These are phyloP conservation scores for Scotopteryx bipunctaria DNA, from an alignment of 2,888 invertebrate species.

Conservation along the genomic window DNA sequence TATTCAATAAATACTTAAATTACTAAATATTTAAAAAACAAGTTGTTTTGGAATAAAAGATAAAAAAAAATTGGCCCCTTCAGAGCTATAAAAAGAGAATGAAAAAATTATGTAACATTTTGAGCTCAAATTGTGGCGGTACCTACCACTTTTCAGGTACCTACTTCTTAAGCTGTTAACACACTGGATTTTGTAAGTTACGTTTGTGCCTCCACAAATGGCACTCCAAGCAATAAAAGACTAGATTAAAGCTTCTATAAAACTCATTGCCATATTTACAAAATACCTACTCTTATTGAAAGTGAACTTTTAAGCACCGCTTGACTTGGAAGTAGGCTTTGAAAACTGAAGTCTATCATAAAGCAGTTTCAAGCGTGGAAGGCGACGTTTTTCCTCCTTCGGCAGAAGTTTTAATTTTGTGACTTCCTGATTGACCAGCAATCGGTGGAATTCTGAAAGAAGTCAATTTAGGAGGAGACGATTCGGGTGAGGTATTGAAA, in stretches of 20 bases:
- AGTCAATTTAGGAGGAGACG: conserved; percentile 66
- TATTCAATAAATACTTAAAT: conserved; percentile 80
- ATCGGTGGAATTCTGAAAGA: conserved; percentile 66
- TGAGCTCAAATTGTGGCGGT: conserved; percentile 63
- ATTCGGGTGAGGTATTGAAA: conserved; percentile 71
- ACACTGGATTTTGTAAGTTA: conserved; percentile 59
- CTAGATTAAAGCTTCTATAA: conserved; percentile 82
- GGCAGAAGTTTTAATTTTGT: conserved; percentile 61
- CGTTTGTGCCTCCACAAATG: conserved; percentile 63
- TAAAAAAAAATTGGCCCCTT: conserved; percentile 74
- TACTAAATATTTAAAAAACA: conserved; percentile 63
- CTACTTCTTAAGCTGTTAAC: conserved; percentile 33
- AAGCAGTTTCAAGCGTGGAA: conserved; percentile 85
- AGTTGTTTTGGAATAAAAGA: conserved; percentile 60
- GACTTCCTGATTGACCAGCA: conserved; percentile 44
- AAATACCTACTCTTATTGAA: conserved; percentile 39
- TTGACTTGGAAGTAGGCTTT: conserved; percentile 39
- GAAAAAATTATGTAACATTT: conserved; percentile 46
- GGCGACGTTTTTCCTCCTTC: conserved; percentile 66
- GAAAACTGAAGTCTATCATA: conserved; percentile 64
- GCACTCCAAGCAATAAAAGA: conserved; percentile 74
- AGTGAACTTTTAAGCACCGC: conserved; percentile 65
- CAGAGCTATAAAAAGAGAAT: conserved; percentile 56
- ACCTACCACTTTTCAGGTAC: conserved; percentile 31
- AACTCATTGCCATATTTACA: conserved; percentile 66